These are phyloP conservation scores for Plecturocebus donacophilus DNA, from an alignment of 2,113 vertebrate genomes.

Conservation along the genomic window DNA sequence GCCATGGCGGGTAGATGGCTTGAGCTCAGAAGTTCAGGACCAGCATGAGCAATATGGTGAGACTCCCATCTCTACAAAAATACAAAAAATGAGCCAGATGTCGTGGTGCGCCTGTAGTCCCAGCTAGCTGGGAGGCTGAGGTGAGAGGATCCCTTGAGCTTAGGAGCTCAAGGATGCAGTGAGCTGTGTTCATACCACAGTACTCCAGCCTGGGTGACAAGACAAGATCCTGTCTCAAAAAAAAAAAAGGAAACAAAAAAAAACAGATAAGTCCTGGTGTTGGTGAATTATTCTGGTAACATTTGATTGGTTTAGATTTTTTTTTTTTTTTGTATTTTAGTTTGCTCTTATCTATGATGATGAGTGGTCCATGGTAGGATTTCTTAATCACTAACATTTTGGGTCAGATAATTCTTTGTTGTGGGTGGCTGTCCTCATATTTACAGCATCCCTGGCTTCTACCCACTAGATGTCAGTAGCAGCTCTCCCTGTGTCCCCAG, in stretches of 20 bases:
- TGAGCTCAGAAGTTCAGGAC: too few relatives aligned
- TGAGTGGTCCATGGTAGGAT: not conserved
- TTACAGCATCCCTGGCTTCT: not conserved
- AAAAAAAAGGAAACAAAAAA: fast-evolving
- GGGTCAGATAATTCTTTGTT: not conserved
- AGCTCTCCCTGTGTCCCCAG: not conserved
- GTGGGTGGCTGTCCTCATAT: not conserved
- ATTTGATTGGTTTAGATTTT: not conserved
- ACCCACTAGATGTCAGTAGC: slow-evolving; percentile 1
- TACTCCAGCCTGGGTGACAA: too few relatives aligned
- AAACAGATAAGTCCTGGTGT: not conserved
- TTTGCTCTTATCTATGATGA: not conserved
- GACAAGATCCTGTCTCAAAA: too few relatives aligned
- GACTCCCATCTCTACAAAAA: too few relatives aligned
- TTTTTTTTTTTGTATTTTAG: not conserved
- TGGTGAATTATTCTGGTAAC: not conserved
- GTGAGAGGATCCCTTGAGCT: too few relatives aligned
- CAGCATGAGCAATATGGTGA: too few relatives aligned
- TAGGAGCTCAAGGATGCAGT: too few relatives aligned
- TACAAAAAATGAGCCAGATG: too few relatives aligned
- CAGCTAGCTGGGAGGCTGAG: too few relatives aligned
- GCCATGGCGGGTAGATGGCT: too few relatives aligned
- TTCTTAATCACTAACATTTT: slow-evolving; percentile 1
- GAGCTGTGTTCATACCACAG: too few relatives aligned
- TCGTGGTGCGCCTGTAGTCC: too few relatives aligned